These are phyloP conservation scores for Parnassius mnemosyne DNA, from an alignment of 2,888 invertebrate species.

Conservation along the genomic window DNA sequence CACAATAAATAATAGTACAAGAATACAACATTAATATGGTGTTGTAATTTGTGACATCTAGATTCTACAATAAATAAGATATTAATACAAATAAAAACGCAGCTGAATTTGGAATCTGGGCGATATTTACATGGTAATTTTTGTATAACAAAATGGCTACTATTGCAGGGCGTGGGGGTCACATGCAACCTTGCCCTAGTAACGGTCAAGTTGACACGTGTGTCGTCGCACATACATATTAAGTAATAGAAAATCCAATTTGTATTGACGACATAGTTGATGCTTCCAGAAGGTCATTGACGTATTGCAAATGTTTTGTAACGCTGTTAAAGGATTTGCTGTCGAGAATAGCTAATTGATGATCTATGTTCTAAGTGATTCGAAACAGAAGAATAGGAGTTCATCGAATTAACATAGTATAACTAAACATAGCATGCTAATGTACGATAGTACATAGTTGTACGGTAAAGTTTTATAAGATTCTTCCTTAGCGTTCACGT, in stretches of 20 bases:
- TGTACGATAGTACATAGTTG: too few relatives aligned
- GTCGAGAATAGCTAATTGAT: conserved; percentile 10
- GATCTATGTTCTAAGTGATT: not conserved
- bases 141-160: not conserved
- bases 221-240: conserved; percentile 1
- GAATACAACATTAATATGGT: too few relatives aligned
- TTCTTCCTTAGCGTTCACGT: too few relatives aligned
- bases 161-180: conserved; percentile 6
- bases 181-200: conserved; percentile 16
- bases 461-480: too few relatives aligned
- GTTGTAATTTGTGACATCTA: too few relatives aligned
- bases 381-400: not conserved
- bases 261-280: conserved; percentile 10
- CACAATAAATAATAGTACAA: too few relatives aligned
- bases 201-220: conserved; percentile 16
- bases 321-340: conserved; percentile 7
- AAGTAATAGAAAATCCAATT: conserved; percentile 11
- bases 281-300: conserved; percentile 21
- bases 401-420: not conserved
- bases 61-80: too few relatives aligned
- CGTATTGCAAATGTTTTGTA: not conserved
- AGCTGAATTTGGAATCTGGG: too few relatives aligned
- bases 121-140: not conserved
- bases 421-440: too few relatives aligned
- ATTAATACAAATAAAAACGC: too few relatives aligned